A percentile compares a stretch with the other conserved stretches of the same genome.
These are phyloP conservation scores for Crematogaster levior DNA, from an alignment of 2,888 invertebrate genomes.

Conservation along the genomic window DNA sequence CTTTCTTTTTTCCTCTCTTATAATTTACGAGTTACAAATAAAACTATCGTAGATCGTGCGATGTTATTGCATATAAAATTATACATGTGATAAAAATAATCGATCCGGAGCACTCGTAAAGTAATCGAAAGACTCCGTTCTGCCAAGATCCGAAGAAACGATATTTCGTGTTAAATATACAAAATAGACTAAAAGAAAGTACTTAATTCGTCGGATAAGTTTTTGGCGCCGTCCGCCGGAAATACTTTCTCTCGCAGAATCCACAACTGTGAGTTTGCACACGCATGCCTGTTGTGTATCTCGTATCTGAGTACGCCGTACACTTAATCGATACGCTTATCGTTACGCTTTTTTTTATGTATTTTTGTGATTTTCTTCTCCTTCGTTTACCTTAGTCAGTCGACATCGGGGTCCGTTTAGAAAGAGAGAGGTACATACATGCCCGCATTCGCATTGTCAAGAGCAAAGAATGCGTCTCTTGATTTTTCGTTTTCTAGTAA, in stretches of 20 bases:
- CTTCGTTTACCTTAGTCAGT: slow-evolving; percentile 60
- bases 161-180: slow-evolving; percentile 48
- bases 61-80: slow-evolving; percentile 70
- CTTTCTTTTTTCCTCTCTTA: slow-evolving; percentile 44
- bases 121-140: slow-evolving; percentile 75
- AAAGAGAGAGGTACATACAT: slow-evolving; percentile 64
- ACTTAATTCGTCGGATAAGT: slow-evolving; percentile 36
- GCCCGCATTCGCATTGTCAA: slow-evolving; percentile 29
- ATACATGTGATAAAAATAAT: slow-evolving; percentile 69
- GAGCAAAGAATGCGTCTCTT: slow-evolving; percentile 53
- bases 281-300: slow-evolving; percentile 18
- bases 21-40: slow-evolving; percentile 65
- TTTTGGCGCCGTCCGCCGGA: slow-evolving; percentile 19
- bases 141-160: slow-evolving; percentile 10
- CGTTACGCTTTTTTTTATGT: slow-evolving; percentile 18
- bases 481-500: slow-evolving; percentile 57
- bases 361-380: slow-evolving; percentile 9
- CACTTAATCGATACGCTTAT: slow-evolving; percentile 41
- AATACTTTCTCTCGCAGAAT: slow-evolving; percentile 41
- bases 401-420: slow-evolving; percentile 71
- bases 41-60: slow-evolving; percentile 57
- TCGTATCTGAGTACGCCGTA: slow-evolving; percentile 25
- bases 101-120: slow-evolving; percentile 79
- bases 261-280: slow-evolving; percentile 11
- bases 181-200: slow-evolving; percentile 37